Base-by-base conservation (phyloP, 2,797 vertebrate species). In the Fistularia tabacaria region DNA sequence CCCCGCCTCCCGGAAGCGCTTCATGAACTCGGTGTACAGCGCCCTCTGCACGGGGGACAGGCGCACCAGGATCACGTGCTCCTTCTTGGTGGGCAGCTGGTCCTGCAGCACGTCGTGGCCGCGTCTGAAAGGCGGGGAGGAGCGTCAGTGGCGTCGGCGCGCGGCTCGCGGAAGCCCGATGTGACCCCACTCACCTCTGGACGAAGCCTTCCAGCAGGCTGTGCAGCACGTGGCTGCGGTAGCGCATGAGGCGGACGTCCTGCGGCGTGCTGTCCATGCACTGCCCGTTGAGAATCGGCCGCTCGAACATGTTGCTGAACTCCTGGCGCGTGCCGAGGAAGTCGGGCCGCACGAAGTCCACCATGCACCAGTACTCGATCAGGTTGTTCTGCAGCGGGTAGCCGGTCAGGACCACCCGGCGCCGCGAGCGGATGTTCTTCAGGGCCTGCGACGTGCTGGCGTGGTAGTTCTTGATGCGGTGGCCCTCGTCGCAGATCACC, bases 251-350 rank as follows among this genome's bases (percentile, higher is more conserved):
- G 10, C 94, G 94, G 38, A 95, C 91, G 0, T 99, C 97, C 80
- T 98, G 96, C 2, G 97, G 96, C 0, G 97, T 99, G 84, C 96
- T 98, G 91, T 99, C 97, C 12, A 96, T 88, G 54, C 97, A 99
- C 89, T 99, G 97, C 13, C 97, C 97, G 0, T 99, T 99, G 70
- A 99, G 88, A 77, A 99, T 99, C 54, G 97, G 97, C 38, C 97
- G 87, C 79, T 99, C 97, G 59, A 99, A 99, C 97, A 99, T 98
- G 90, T 99, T 99, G 86, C 97, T 99, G 87, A 99, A 99, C 65
- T 99, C 97, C 85, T 99, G 97, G 40, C 97, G 89, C 0, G 97
- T 98, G 54, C 97, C 97, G 9, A 99, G 89, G 66, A 99, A 99
- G 85, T 99, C 96, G 0, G 97, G 97, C 49, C 97, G 86, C 9